Conservation (phyloP, 2,113 vertebrate species). For the Scalopus aquaticus region DNA sequence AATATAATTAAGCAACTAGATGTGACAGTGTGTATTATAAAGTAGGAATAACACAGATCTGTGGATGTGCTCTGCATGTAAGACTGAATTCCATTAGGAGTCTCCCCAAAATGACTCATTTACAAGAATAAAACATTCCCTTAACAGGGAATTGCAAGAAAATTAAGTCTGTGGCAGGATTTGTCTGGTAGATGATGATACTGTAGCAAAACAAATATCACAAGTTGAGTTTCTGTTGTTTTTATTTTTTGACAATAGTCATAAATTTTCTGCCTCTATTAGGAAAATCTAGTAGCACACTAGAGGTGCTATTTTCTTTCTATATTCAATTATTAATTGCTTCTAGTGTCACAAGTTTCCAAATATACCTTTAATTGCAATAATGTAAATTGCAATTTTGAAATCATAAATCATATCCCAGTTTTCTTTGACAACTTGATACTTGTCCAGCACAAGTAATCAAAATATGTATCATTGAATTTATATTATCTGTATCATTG, state of each 20-base stretch:
- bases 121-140: slow-evolving; percentile 29
- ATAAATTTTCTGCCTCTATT: not conserved
- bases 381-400: not conserved
- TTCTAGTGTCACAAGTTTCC: not conserved
- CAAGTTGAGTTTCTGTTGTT: not conserved
- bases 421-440: not conserved
- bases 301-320: slow-evolving; percentile 8
- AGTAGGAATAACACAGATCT: slow-evolving; percentile 54
- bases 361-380: not conserved
- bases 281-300: slow-evolving; percentile 27
- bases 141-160: not conserved
- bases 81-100: slow-evolving; percentile 61
- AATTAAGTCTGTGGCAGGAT: not conserved
- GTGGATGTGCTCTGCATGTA: slow-evolving; percentile 23
- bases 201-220: not conserved
- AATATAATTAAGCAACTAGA: slow-evolving; percentile 78
- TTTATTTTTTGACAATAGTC: not conserved
- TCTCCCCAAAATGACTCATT: slow-evolving; percentile 35
- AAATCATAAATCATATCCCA: not conserved
- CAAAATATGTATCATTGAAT: not conserved
- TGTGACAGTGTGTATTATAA: slow-evolving; percentile 71
- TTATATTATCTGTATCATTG: not conserved
- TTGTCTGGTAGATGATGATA: not conserved
- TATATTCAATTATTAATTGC: slow-evolving; percentile 5
- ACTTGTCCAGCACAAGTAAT: not conserved